phyloP scores from a whole-genome alignment of 1,140 invertebrate species.

The Yoshiicerus persimilis region DNA sequence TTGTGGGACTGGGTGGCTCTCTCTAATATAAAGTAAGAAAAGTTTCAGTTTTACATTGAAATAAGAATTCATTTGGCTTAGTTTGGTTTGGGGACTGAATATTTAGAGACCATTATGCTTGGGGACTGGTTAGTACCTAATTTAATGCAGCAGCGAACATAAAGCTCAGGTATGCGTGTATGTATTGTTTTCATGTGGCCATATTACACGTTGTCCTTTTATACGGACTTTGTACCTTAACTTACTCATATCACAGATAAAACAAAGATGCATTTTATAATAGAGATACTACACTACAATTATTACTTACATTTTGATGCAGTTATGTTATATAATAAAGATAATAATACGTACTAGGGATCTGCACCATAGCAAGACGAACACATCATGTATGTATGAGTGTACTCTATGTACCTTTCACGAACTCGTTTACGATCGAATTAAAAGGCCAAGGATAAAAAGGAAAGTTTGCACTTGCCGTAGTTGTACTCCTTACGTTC shows the following conservation, averaged over 20 bases:
- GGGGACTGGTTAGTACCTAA: not conserved
- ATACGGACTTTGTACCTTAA: not conserved
- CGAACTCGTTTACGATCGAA: conserved; percentile 28
- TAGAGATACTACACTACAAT: not conserved
- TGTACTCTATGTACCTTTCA: conserved; percentile 21
- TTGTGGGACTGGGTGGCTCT: not conserved
- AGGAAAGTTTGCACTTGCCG: conserved; percentile 24
- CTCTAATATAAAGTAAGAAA: too few relatives aligned
- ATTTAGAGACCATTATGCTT: not conserved
- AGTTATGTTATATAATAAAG: not conserved
- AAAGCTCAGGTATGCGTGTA: not conserved
- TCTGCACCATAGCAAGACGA: not conserved
- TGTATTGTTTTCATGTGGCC: too few relatives aligned
- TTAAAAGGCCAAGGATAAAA: conserved; percentile 42
- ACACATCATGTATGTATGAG: not conserved
- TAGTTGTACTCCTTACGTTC: not conserved
- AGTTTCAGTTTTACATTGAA: not conserved
- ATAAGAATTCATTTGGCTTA: not conserved
- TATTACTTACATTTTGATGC: too few relatives aligned
- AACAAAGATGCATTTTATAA: not conserved
- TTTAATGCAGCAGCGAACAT: not conserved
- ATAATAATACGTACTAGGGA: not conserved
- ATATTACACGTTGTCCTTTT: not conserved
- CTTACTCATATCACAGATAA: not conserved
- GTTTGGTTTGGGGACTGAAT: not conserved